phyloP scores from a whole-genome alignment of 2,113 vertebrate genomes.

The Bucco capensis region DNA sequence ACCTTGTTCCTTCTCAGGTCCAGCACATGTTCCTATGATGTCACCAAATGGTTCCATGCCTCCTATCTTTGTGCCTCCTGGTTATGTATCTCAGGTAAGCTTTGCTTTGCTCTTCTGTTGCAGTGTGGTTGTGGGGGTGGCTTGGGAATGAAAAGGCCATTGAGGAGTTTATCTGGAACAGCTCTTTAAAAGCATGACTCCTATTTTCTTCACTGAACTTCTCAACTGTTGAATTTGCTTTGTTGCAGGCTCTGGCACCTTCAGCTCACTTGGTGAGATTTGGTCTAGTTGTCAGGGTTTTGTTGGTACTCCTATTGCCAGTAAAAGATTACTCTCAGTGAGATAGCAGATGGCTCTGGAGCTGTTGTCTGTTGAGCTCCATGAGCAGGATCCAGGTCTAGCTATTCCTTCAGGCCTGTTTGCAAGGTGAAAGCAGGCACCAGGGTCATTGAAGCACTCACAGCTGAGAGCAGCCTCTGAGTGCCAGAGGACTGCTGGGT shows the following conservation, averaged over 20 bases:
- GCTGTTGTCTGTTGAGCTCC: not conserved
- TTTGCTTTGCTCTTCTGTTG: not conserved
- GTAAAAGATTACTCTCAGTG: no score
- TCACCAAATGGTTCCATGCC: conserved; percentile 82
- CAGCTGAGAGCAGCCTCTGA: not conserved
- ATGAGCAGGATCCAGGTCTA: not conserved
- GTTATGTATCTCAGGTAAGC: conserved; percentile 81
- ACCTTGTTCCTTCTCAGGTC: conserved; percentile 66
- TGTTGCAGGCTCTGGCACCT: not conserved
- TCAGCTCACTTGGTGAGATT: not conserved
- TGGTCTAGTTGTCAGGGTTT: not conserved
- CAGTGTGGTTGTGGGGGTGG: not conserved
- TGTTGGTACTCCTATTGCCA: not conserved
- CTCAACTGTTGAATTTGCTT: not conserved
- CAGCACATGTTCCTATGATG: conserved; percentile 82
- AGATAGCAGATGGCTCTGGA: not conserved
- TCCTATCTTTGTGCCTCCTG: conserved; percentile 82
- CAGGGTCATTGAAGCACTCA: not conserved
- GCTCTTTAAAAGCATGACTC: not conserved
- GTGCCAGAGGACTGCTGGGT: not conserved
- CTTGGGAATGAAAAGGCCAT: not conserved
- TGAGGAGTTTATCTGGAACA: not conserved
- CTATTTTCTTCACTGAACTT: not conserved
- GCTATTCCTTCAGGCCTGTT: not conserved
- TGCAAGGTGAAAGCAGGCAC: not conserved